Conservation (phyloP, 2,113 vertebrate species). For the Suncus etruscus region DNA sequence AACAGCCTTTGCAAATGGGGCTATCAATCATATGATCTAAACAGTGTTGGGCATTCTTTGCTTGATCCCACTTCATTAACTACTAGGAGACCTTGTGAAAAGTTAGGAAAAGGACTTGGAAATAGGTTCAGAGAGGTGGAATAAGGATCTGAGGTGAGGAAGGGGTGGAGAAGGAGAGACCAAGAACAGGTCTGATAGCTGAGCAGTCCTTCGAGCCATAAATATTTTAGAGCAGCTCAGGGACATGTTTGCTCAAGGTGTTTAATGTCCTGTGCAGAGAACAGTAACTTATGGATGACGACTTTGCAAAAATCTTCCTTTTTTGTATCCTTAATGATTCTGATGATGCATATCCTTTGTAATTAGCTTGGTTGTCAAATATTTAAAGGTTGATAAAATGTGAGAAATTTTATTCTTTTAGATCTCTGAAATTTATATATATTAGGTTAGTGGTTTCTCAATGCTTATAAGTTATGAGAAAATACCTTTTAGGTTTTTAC, state of each 20-base stretch:
- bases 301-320: not conserved
- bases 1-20: not conserved
- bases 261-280: constrained; percentile 59
- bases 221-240: not conserved
- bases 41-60: not conserved
- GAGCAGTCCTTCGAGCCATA: not conserved
- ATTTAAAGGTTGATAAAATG: not conserved
- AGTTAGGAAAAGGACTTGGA: not conserved
- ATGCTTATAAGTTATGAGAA: not conserved
- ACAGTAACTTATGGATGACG: not conserved
- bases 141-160: not conserved
- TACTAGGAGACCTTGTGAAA: not conserved
- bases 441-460: not conserved
- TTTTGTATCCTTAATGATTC: constrained; percentile 76
- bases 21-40: not conserved
- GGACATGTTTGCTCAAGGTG: constrained; percentile 29
- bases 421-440: not conserved
- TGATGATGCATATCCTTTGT: constrained; percentile 67
- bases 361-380: constrained; percentile 44
- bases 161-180: not conserved
- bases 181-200: not conserved
- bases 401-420: not conserved
- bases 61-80: not conserved
- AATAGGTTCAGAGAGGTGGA: not conserved
- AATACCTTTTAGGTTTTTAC: not conserved